These are phyloP conservation scores for Theretra japonica DNA, from an alignment of 2,888 invertebrate genomes.

Conservation along the genomic window DNA sequence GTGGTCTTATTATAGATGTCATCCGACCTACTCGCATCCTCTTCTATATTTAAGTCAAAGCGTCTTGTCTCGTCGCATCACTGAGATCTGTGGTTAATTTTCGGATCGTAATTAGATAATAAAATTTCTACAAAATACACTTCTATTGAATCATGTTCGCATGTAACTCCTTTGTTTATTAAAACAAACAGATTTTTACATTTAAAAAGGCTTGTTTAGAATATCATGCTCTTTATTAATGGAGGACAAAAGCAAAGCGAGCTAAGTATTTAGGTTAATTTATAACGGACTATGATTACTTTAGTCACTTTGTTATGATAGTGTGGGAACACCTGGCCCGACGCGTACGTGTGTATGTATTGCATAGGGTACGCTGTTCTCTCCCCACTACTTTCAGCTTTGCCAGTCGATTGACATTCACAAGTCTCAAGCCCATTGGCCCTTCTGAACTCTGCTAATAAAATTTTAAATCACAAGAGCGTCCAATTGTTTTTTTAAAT, in stretches of 20 bases:
- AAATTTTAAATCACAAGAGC: neutral
- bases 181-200: no score
- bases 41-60: slow-evolving; percentile 80
- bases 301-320: neutral
- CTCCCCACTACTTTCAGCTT: neutral
- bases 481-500: neutral
- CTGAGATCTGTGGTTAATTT: slow-evolving; percentile 58
- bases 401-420: neutral
- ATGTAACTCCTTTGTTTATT: no score
- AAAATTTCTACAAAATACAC: neutral
- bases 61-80: slow-evolving; percentile 64
- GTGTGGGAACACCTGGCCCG: neutral
- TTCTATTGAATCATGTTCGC: neutral
- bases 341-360: neutral
- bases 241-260: no score
- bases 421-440: neutral
- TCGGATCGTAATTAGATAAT: slow-evolving; percentile 41
- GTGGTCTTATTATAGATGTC: slow-evolving; percentile 84
- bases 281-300: neutral
- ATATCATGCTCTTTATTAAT: no score
- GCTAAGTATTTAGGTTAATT: no score
- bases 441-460: neutral
- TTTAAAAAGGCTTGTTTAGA: no score
- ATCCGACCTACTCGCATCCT: slow-evolving; percentile 82
- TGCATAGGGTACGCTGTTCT: no score